Base-by-base conservation (phyloP, 2,888 invertebrate genomes). In the Drosophila merina region DNA sequence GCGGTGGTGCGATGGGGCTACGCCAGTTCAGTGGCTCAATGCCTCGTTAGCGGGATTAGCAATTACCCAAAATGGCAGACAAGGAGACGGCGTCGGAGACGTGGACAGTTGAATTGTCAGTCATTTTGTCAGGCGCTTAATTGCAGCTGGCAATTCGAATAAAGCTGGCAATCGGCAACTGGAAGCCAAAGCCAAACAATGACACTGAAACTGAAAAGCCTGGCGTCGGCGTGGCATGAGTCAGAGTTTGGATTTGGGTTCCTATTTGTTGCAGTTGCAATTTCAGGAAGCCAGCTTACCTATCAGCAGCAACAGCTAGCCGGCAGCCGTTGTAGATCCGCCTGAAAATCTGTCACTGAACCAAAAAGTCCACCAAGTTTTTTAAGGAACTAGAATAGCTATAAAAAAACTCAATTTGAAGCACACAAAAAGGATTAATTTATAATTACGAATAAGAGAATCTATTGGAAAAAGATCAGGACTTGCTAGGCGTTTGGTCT, bases 21-120 rank as follows among this genome's bases (percentile, higher is more conserved):
- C 30, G 54, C 36, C 36, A 36, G 12, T 12, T 31, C 54, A 45
- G 62, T 45, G 55, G 50, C 64, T 59, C 57, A 28, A 49, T 77
- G 79, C 76, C 85, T 84, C 87, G 84, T 84, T 84, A 84, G 82
- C 77, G 80, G 85, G 85, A 85, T 85, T 86, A 84, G 87, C 85
- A 84, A 84, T 84, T 84, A 86, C 76, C 84, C 78, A 75, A 79
- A 83, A 68, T 26, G 67, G 50, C 57, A 52, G 69, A 44, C 63
- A 57, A 50, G 55, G 54, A 33, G 54, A 55, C 57, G 42, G 47
- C 57, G 57, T 48, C 38, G 51, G 54, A 54, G 69, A 33, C 63
- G 50, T 70, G 45, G 63, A 59, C 75, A 57, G 69, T 66, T 75
- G 72, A 72, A 86, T 86, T 82, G 84, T 84, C 84, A 85, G 85